A percentile compares a stretch with the other conserved stretches of the same genome.
These are phyloP conservation scores for Catharus ustulatus DNA, from an alignment of 2,797 vertebrate genomes.

Conservation along the genomic window DNA sequence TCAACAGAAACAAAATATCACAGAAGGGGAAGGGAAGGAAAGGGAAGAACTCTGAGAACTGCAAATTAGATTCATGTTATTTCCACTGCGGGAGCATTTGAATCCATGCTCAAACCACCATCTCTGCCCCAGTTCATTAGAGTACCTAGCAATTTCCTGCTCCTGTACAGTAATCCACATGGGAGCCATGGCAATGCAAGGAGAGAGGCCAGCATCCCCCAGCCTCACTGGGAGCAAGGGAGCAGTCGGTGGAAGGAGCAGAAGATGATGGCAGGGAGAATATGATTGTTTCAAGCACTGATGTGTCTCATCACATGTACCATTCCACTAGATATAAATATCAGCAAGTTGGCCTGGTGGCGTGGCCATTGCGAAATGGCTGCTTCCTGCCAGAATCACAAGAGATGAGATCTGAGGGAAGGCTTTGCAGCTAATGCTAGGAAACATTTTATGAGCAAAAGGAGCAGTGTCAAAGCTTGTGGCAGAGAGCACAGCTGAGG, in stretches of 20 bases:
- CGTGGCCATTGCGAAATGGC: not conserved
- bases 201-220: not conserved
- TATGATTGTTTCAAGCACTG: not conserved
- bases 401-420: not conserved
- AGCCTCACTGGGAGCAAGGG: not conserved
- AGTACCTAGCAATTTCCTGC: conserved; percentile 6
- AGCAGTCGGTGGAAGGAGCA: not conserved
- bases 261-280: not conserved
- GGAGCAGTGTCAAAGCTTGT: not conserved
- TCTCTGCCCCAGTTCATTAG: not conserved
- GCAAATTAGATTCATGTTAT: not conserved
- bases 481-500: not conserved
- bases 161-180: not conserved
- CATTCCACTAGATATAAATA: not conserved
- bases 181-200: not conserved
- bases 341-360: not conserved
- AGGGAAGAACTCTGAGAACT: not conserved
- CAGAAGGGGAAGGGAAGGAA: not conserved
- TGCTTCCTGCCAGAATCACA: not conserved
- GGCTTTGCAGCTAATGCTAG: not conserved
- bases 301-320: not conserved
- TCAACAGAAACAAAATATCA: conserved; percentile 29
- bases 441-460: not conserved
- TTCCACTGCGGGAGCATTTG: conserved; percentile 19
- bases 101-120: conserved; percentile 29